A percentile compares a stretch with the other conserved stretches of the same genome.
Conservation (phyloP, 2,797 vertebrate genomes). For the Simalia tracyae region DNA sequence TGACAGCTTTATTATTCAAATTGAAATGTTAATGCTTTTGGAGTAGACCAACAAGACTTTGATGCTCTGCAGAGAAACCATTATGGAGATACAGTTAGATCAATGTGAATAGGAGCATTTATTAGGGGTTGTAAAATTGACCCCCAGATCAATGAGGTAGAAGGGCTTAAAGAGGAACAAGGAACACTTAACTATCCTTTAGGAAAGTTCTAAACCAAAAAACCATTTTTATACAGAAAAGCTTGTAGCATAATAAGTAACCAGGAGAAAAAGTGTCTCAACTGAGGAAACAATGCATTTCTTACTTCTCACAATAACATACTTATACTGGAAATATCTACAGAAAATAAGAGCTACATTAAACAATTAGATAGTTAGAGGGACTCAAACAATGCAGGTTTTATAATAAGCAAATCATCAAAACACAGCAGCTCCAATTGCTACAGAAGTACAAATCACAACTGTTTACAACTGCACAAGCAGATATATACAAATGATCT, state of each 20-base stretch:
- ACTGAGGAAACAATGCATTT: neutral
- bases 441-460: neutral
- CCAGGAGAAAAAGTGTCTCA: neutral
- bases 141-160: constrained; percentile 19
- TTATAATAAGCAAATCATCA: no score
- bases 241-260: neutral
- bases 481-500: neutral
- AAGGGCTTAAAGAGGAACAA: constrained; percentile 16
- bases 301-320: neutral
- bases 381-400: no score
- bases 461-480: neutral
- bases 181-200: neutral
- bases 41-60: constrained; percentile 38
- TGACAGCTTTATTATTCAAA: constrained; percentile 56
- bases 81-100: constrained; percentile 34
- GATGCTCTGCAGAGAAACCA: constrained; percentile 38
- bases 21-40: constrained; percentile 55
- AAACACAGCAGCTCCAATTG: neutral
- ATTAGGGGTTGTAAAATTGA: constrained; percentile 1
- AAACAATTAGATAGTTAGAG: neutral
- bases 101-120: neutral
- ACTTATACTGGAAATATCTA: neutral
- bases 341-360: neutral
- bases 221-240: neutral
- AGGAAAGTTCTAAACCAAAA: accelerated